Conservation (phyloP, 2,888 invertebrate genomes). For the Xylota segnis region DNA sequence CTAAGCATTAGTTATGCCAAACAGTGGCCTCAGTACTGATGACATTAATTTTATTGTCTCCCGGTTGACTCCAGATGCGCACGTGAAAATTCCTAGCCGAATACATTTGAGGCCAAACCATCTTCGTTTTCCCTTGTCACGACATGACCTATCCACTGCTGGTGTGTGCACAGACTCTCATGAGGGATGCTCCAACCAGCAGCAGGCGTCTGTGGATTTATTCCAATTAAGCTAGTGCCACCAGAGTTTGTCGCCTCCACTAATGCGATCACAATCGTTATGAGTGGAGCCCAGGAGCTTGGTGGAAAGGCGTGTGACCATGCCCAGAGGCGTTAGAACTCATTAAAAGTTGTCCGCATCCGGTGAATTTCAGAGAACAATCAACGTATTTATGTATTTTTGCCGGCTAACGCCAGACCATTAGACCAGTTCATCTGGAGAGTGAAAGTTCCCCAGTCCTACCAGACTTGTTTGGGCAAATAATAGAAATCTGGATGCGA, state of each 20-base stretch:
- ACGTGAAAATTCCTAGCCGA: constrained; percentile 52
- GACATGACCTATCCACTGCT: constrained; percentile 50
- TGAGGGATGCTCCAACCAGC: background rate
- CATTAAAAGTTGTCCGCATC: background rate
- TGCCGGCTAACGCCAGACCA: constrained; percentile 25
- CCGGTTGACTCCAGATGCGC: constrained; percentile 32
- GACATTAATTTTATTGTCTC: constrained; percentile 59
- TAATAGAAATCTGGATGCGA: constrained; percentile 25
- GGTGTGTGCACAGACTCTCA: background rate
- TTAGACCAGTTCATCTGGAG: constrained; percentile 31
- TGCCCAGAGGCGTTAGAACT: background rate
- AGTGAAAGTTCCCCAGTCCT: constrained; percentile 70
- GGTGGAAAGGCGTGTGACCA: background rate
- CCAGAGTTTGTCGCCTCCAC: background rate
- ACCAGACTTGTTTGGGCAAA: constrained; percentile 43
- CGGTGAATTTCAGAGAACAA: constrained; percentile 2
- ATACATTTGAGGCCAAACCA: constrained; percentile 39
- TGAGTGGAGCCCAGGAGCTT: background rate
- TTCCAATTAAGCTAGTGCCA: constrained; percentile 45
- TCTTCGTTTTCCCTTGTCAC: constrained; percentile 71
- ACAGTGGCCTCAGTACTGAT: constrained; percentile 25
- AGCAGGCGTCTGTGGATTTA: constrained; percentile 39
- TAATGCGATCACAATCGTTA: constrained; percentile 5
- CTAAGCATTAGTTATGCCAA: constrained; percentile 26
- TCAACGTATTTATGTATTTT: background rate